phyloP scores from a whole-genome alignment of 2,797 vertebrate genomes.

The Cirrhinus molitorella region DNA sequence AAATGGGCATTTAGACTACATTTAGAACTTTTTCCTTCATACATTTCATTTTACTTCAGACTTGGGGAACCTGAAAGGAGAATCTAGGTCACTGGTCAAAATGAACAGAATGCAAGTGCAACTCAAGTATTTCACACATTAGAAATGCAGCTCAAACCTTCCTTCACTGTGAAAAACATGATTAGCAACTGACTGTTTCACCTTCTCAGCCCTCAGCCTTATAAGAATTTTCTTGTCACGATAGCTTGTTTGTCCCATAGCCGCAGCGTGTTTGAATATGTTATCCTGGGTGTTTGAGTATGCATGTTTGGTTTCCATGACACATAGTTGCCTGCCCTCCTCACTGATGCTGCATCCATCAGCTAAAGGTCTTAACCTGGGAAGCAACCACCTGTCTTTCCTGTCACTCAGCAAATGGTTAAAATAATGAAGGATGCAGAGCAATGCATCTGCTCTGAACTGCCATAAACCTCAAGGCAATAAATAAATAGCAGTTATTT shows the following conservation, averaged over 20 bases:
- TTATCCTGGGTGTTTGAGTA: slow-evolving; percentile 25
- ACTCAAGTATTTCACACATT: slow-evolving; percentile 1
- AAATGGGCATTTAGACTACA: background rate
- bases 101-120: background rate
- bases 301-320: slow-evolving; percentile 44
- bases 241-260: slow-evolving; percentile 35
- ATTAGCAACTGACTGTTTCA: slow-evolving; percentile 39
- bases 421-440: slow-evolving; percentile 67
- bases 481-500: background rate
- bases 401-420: slow-evolving; percentile 69
- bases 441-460: slow-evolving; percentile 51
- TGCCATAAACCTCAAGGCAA: slow-evolving; percentile 44
- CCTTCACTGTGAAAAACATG: background rate
- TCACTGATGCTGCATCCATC: slow-evolving; percentile 74
- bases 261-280: slow-evolving; percentile 31
- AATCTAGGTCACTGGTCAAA: slow-evolving; percentile 18
- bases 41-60: background rate
- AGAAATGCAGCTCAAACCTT: slow-evolving; percentile 18
- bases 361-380: slow-evolving; percentile 72
- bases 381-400: slow-evolving; percentile 69
- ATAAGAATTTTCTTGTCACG: slow-evolving; percentile 30
- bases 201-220: slow-evolving; percentile 16
- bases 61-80: background rate
- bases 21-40: background rate
- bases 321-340: slow-evolving; percentile 45